Evolutionary conservation across 2,888 invertebrate genomes (phyloP).

Genomic region (Eucriotettix oculatus): DNA sequence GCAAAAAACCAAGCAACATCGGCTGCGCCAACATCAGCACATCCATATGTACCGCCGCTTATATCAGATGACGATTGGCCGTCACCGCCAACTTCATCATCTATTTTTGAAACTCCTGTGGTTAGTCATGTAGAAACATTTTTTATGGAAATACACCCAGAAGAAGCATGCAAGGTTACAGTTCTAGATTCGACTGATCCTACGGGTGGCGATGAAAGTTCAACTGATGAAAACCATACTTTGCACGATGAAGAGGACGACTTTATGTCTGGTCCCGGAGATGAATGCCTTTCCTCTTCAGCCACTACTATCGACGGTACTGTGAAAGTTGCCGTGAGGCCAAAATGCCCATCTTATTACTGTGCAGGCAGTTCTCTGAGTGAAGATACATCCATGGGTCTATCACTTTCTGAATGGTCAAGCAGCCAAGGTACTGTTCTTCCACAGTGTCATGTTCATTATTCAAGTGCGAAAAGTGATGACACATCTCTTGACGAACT

Average conservation of each 20-base stretch:
- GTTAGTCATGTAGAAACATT: slow-evolving; percentile 66
- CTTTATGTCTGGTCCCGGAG: slow-evolving; percentile 25
- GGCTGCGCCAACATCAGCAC: slow-evolving; percentile 10
- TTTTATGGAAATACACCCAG: slow-evolving; percentile 58
- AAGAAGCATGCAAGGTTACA: slow-evolving; percentile 60
- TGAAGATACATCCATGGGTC: slow-evolving; percentile 70
- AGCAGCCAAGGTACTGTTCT: slow-evolving; percentile 73
- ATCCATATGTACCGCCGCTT: slow-evolving; percentile 43
- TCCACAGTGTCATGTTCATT: slow-evolving; percentile 35
- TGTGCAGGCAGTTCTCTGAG: slow-evolving; percentile 52
- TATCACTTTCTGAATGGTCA: slow-evolving; percentile 77
- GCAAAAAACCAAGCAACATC: neutral
- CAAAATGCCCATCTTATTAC: slow-evolving; percentile 27
- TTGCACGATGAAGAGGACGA: slow-evolving; percentile 38
- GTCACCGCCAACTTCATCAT: slow-evolving; percentile 51
- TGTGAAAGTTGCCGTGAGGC: slow-evolving; percentile 60
- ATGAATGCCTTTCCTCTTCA: slow-evolving; percentile 24
- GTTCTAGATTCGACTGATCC: slow-evolving; percentile 50
- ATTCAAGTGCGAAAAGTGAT: slow-evolving; percentile 46
- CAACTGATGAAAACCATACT: slow-evolving; percentile 49
- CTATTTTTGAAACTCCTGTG: slow-evolving; percentile 49
- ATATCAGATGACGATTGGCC: slow-evolving; percentile 67
- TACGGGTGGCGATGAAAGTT: slow-evolving; percentile 38
- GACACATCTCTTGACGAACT: slow-evolving; percentile 56
- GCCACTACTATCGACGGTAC: slow-evolving; percentile 69